phyloP scores from a whole-genome alignment of 2,113 vertebrate genomes.

The Eptatretus burgeri region DNA sequence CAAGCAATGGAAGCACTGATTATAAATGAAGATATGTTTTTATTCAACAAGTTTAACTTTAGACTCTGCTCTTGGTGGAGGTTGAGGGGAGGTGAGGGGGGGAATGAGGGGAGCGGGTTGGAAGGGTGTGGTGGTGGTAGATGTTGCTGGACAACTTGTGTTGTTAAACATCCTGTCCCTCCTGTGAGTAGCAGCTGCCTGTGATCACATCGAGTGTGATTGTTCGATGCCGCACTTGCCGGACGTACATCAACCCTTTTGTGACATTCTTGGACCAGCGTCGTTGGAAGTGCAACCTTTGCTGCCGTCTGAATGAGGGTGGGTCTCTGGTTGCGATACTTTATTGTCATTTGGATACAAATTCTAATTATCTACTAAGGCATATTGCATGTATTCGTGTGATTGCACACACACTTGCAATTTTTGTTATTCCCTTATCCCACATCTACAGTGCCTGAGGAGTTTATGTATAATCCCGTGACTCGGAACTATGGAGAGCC shows the following conservation, averaged over 20 bases:
- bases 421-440: not conserved
- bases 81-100: too few relatives aligned
- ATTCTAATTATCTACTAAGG: not conserved
- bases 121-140: not conserved
- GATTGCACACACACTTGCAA: not conserved
- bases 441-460: constrained; percentile 46
- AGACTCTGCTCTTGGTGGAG: not conserved
- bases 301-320: constrained; percentile 88
- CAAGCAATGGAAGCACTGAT: too few relatives aligned
- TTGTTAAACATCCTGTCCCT: constrained; percentile 7
- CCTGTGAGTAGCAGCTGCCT: constrained; percentile 41
- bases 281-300: constrained; percentile 88
- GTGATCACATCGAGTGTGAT: constrained; percentile 92
- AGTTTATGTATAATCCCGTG: constrained; percentile 95
- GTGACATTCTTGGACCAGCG: constrained; percentile 86
- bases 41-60: not conserved
- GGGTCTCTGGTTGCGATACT: constrained; percentile 10
- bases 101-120: too few relatives aligned
- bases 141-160: constrained; percentile 4
- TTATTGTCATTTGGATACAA: not conserved
- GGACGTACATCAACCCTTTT: constrained; percentile 91
- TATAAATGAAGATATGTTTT: not conserved
- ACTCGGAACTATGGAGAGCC: constrained; percentile 76
- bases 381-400: not conserved
- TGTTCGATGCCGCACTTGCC: constrained; percentile 66